These are phyloP conservation scores for Ibycter americanus DNA, from an alignment of 2,797 vertebrate species.

Conservation along the genomic window DNA sequence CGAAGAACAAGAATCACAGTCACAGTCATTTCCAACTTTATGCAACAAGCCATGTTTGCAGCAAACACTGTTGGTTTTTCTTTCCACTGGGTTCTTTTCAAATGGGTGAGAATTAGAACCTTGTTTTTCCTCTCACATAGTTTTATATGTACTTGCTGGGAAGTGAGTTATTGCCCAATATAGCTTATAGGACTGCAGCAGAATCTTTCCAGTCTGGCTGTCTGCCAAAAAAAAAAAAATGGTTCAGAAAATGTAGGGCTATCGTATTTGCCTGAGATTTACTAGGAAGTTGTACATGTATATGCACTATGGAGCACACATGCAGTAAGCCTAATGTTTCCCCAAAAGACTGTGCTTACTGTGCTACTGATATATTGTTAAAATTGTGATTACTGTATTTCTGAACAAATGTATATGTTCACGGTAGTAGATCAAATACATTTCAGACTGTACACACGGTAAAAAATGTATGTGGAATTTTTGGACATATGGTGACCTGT, in stretches of 20 bases:
- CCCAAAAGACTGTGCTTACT: not conserved
- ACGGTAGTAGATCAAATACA: not conserved
- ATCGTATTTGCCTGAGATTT: not conserved
- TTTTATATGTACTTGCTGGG: not conserved
- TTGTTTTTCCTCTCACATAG: not conserved
- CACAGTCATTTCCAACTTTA: not conserved
- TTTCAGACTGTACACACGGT: not conserved
- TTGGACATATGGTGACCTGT: constrained; percentile 54
- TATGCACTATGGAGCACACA: not conserved
- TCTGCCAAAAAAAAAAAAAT: not conserved
- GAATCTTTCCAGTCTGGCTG: not conserved
- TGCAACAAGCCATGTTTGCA: not conserved
- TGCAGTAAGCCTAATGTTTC: not conserved
- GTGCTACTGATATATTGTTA: not conserved
- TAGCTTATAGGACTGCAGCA: not conserved
- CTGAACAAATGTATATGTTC: not conserved
- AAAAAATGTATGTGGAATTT: not conserved
- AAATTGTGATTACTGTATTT: not conserved
- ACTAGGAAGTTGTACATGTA: not conserved
- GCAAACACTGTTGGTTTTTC: not conserved
- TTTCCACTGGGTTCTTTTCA: not conserved
- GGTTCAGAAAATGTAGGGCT: not conserved
- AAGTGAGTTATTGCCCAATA: constrained; percentile 15
- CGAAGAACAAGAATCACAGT: not conserved
- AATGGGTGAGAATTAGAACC: not conserved